Conservation (phyloP, 2,113 vertebrate species). For the Sarotherodon lohbergeri region DNA sequence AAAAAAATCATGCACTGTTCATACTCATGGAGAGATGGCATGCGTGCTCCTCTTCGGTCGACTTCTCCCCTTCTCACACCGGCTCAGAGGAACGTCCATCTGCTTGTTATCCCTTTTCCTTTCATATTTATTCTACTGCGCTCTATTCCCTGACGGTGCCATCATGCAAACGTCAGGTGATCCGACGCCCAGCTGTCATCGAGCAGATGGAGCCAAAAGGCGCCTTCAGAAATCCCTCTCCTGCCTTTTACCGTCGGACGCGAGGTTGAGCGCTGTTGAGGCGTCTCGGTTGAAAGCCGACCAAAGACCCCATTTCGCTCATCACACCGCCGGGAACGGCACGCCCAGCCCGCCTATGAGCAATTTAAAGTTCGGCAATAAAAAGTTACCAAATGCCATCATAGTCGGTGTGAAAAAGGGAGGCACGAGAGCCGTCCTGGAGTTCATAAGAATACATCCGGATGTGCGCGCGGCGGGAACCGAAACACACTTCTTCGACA, state of each 20-base stretch:
- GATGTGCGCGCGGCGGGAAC: constrained; percentile 88
- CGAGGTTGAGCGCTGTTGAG: constrained; percentile 18
- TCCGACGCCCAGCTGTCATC: constrained; percentile 65
- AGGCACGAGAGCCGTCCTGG: constrained; percentile 88
- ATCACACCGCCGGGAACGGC: constrained; percentile 25
- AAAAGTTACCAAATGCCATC: constrained; percentile 87
- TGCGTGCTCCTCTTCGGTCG: constrained; percentile 79
- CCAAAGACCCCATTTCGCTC: neutral
- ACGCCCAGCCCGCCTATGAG: constrained; percentile 38
- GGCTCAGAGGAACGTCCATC: constrained; percentile 76
- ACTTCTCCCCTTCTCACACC: constrained; percentile 74
- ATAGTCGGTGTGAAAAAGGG: constrained; percentile 93
- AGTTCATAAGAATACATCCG: constrained; percentile 89
- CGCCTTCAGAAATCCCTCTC: constrained; percentile 71
- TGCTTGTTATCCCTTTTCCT: constrained; percentile 78
- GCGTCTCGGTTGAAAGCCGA: constrained; percentile 1
- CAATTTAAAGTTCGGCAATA: constrained; percentile 72
- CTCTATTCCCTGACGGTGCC: constrained; percentile 74
- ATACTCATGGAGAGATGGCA: constrained; percentile 83
- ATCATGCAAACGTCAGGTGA: constrained; percentile 67
- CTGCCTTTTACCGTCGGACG: constrained; percentile 44
- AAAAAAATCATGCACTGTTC: constrained; percentile 63
- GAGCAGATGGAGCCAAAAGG: constrained; percentile 63
- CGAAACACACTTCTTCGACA: constrained; percentile 92
- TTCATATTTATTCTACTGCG: constrained; percentile 80